phyloP scores from a whole-genome alignment of 2,888 invertebrate genomes.

The Drosophila rubida region DNA sequence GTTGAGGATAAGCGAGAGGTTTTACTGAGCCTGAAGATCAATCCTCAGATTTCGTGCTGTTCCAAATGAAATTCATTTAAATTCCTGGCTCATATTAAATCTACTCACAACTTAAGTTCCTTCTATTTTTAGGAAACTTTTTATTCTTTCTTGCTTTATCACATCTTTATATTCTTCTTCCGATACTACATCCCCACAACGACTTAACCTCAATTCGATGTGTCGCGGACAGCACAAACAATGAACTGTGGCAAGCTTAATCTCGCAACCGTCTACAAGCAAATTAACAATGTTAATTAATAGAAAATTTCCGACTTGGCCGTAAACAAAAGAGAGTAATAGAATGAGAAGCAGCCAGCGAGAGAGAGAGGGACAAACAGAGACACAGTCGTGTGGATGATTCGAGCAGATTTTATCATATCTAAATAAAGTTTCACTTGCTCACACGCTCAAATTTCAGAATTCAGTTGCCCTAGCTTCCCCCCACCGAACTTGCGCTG shows the following conservation, averaged over 20 bases:
- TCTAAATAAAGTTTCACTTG: constrained; percentile 71
- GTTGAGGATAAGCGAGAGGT: too few species aligned
- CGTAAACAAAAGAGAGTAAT: constrained; percentile 7
- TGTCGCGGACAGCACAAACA: constrained; percentile 35
- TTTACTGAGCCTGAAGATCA: too few species aligned
- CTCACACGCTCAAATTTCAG: constrained; percentile 60
- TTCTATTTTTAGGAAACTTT: background rate
- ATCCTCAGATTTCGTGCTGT: too few species aligned
- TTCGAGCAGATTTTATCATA: constrained; percentile 66
- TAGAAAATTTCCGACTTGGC: constrained; percentile 61
- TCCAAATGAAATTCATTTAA: too few species aligned
- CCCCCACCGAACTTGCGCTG: constrained; percentile 3
- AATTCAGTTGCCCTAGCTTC: constrained; percentile 25
- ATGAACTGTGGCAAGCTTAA: constrained; percentile 54
- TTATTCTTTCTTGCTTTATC: background rate
- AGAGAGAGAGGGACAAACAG: background rate
- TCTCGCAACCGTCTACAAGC: constrained; percentile 50
- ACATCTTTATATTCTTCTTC: constrained; percentile 4
- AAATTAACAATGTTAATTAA: constrained; percentile 79
- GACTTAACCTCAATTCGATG: constrained; percentile 47
- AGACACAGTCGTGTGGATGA: constrained; percentile 11
- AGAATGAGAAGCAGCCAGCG: background rate
- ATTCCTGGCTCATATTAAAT: too few species aligned
- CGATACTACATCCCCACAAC: constrained; percentile 12
- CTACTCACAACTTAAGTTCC: background rate